Percentiles rank a stretch among this genome's conserved stretches.
These are phyloP conservation scores for Phaenicophaeus curvirostris DNA, from an alignment of 2,797 vertebrate species.

Conservation along the genomic window DNA sequence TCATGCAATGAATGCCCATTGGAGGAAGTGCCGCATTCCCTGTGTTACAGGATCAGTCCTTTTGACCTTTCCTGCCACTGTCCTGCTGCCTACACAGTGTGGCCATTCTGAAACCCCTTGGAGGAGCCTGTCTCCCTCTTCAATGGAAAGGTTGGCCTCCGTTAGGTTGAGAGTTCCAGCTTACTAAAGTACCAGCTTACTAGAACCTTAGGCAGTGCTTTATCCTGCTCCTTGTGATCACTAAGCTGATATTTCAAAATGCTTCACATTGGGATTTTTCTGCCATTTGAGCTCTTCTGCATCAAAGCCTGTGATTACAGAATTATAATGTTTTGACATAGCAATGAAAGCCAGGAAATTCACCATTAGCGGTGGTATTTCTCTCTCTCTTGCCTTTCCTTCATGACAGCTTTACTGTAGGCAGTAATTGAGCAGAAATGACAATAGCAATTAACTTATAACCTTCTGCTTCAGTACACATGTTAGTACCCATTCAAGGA, in stretches of 20 bases:
- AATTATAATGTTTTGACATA: constrained; percentile 29
- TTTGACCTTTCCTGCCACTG: neutral
- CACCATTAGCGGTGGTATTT: neutral
- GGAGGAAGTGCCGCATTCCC: neutral
- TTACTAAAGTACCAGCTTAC: too few relatives aligned
- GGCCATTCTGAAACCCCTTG: rapidly evolving
- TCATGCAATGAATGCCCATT: neutral
- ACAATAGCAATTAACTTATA: constrained; percentile 2
- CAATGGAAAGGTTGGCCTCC: neutral
- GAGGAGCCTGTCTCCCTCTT: neutral
- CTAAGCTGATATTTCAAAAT: neutral
- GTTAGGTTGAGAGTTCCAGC: neutral
- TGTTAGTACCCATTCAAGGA: neutral
- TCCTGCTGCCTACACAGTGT: neutral
- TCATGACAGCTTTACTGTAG: constrained; percentile 2
- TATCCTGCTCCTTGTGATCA: neutral
- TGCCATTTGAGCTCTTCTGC: neutral
- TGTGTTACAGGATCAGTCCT: too few relatives aligned
- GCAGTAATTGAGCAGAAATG: neutral
- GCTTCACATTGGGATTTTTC: neutral
- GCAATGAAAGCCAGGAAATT: constrained; percentile 1
- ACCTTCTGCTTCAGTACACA: neutral
- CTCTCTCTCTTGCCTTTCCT: neutral
- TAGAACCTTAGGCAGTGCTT: neutral
- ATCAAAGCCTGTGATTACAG: constrained; percentile 6